Evolutionary conservation across 2,888 invertebrate genomes (phyloP), one percentile per base, ranked within the genome.

Genomic region (Archaeoteleia sp.): DNA sequence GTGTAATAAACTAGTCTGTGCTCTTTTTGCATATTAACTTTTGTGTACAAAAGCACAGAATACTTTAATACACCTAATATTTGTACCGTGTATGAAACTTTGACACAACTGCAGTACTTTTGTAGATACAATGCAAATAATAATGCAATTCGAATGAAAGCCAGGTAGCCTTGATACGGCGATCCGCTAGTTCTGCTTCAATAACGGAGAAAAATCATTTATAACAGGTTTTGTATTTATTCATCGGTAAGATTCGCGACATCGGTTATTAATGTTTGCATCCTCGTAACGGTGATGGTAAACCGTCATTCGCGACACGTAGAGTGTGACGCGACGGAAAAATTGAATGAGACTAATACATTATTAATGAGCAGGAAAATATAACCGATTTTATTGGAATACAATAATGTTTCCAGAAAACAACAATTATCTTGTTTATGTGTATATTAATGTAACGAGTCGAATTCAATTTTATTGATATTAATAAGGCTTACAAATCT

Each of bases 51-150:
- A n/a, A n/a, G n/a, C n/a, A n/a, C n/a, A n/a, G n/a, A n/a, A n/a
- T n/a, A n/a, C n/a, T n/a, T n/a, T n/a, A n/a, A n/a, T 42, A 55
- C 48, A 55, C 48, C 48, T 14, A 12, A 13, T 42, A 29, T 34
- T 37, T 20, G 20, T 14, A 51, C 30, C n/a, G 51, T n/a, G n/a
- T n/a, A n/a, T n/a, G n/a, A n/a, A n/a, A n/a, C n/a, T n/a, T 51
- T 60, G 29, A 60, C 14, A 34, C 4, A 5, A 23, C 23, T 7
- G 23, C 3, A 23, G 3, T 23, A 5, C 3, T 23, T 7, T 3
- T 23, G 7, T 23, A 23, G 23, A 5, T 5, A 23, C 7, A 23
- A 23, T 23, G 23, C 23, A 23, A 23, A 23, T 23, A 5, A 23
- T 5, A 5, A 23, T 23, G 23, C 23, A 23, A 5, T 23, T 7